phyloP scores from a whole-genome alignment of 2,888 invertebrate genomes.

The Eupithecia vulgata region DNA sequence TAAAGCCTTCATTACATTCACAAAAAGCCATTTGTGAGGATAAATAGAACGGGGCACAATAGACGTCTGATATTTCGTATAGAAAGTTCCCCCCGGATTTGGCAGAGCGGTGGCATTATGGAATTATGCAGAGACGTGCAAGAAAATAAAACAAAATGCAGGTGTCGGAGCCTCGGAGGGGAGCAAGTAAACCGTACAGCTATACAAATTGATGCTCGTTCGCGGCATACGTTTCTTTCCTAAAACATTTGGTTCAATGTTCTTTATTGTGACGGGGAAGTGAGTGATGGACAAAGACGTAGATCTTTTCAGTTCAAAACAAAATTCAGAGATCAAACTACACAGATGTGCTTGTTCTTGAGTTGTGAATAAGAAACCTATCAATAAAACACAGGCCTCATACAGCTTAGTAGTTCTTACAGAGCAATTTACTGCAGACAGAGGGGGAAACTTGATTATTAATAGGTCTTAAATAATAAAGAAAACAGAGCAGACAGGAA shows the following conservation, averaged over 20 bases:
- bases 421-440: slow-evolving; percentile 22
- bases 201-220: slow-evolving; percentile 36
- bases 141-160: slow-evolving; percentile 79
- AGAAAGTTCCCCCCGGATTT: slow-evolving; percentile 77
- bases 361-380: slow-evolving; percentile 19
- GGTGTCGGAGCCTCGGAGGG: slow-evolving; percentile 75
- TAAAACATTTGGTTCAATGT: slow-evolving; percentile 19
- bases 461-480: slow-evolving; percentile 21
- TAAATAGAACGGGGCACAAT: slow-evolving; percentile 76
- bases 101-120: slow-evolving; percentile 72
- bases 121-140: slow-evolving; percentile 76
- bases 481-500: slow-evolving; percentile 53
- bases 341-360: background rate
- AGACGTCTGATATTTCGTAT: slow-evolving; percentile 76
- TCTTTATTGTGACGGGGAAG: slow-evolving; percentile 18
- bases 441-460: slow-evolving; percentile 28
- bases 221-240: slow-evolving; percentile 24
- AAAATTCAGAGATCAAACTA: slow-evolving; percentile 9
- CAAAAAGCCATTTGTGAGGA: slow-evolving; percentile 77
- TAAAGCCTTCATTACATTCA: slow-evolving; percentile 80
- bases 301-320: slow-evolving; percentile 9
- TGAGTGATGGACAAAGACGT: slow-evolving; percentile 7
- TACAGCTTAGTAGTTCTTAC: slow-evolving; percentile 14
- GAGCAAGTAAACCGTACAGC: slow-evolving; percentile 29
- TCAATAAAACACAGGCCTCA: slow-evolving; percentile 29